Evolutionary conservation across 64 coral and sea anemone species (phyloP).

Genomic region (Platygyra sinensis): DNA sequence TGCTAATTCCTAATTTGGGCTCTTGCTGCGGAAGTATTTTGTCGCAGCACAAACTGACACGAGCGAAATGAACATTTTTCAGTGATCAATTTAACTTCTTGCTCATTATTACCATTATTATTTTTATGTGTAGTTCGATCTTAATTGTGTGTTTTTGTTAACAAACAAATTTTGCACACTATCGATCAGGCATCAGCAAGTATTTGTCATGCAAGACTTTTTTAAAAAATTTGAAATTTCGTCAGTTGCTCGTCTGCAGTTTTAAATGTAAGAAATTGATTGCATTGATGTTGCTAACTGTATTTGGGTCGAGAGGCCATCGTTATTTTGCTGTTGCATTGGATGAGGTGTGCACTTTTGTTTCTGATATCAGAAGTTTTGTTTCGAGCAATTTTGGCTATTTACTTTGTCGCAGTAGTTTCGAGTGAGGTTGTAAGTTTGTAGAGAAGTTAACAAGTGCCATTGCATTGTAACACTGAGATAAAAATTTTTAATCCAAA

Average conservation of each 20-base stretch:
- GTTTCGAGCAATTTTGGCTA: neutral
- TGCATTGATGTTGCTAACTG: neutral
- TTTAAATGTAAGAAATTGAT: neutral
- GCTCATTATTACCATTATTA: neutral
- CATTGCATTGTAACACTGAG: neutral
- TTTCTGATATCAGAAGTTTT: neutral
- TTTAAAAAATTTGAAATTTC: no score
- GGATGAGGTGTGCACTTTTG: neutral
- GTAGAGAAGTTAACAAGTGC: neutral
- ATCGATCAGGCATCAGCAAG: neutral
- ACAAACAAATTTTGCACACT: slow-evolving; percentile 2
- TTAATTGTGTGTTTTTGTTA: neutral
- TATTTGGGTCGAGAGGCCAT: neutral
- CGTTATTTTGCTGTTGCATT: neutral
- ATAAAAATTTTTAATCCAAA: neutral
- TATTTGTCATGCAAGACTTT: no score
- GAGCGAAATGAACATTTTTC: neutral
- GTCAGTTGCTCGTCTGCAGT: neutral
- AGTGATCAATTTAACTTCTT: neutral
- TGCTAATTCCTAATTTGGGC: neutral
- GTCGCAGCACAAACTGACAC: neutral
- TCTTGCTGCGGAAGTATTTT: neutral
- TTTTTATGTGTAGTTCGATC: neutral
- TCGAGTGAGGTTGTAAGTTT: neutral
- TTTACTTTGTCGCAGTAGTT: neutral